phyloP scores from a whole-genome alignment of 2,888 invertebrate species.

The Teleiodes luculella region DNA sequence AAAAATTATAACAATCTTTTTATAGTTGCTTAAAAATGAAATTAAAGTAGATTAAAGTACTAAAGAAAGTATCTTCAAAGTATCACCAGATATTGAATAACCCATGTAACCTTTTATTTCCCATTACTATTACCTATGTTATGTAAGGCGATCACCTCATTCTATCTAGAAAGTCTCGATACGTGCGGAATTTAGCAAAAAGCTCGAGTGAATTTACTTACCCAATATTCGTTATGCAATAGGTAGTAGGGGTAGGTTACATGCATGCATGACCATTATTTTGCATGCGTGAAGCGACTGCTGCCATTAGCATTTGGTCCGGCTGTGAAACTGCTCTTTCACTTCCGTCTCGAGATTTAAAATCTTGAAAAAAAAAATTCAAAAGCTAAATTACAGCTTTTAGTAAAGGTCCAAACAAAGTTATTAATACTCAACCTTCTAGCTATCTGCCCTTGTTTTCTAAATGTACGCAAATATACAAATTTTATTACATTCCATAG shows the following conservation, averaged over 20 bases:
- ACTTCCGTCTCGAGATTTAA: conserved; percentile 55
- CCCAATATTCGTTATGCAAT: conserved; percentile 63
- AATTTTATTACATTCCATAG: too few species aligned
- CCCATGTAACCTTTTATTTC: conserved; percentile 11
- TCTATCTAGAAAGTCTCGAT: conserved; percentile 57
- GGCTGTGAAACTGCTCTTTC: conserved; percentile 72
- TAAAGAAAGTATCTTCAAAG: too few species aligned
- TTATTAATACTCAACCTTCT: too few species aligned
- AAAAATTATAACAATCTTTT: too few species aligned
- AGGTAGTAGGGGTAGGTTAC: conserved; percentile 65
- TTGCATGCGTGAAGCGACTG: conserved; percentile 47
- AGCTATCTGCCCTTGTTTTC: too few species aligned
- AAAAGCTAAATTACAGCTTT: too few species aligned
- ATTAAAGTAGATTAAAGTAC: too few species aligned
- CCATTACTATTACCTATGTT: conserved; percentile 25
- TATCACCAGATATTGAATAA: too few species aligned
- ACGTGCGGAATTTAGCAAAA: conserved; percentile 60
- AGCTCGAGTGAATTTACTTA: conserved; percentile 43
- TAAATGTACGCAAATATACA: too few species aligned
- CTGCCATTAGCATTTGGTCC: conserved; percentile 53
- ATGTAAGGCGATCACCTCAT: conserved; percentile 31
- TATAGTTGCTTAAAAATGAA: too few species aligned
- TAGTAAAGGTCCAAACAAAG: too few species aligned
- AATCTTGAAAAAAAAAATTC: too few species aligned
- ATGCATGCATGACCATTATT: conserved; percentile 32